Conservation (phyloP, 2,113 vertebrate species). For the Danionella cerebrum region DNA sequence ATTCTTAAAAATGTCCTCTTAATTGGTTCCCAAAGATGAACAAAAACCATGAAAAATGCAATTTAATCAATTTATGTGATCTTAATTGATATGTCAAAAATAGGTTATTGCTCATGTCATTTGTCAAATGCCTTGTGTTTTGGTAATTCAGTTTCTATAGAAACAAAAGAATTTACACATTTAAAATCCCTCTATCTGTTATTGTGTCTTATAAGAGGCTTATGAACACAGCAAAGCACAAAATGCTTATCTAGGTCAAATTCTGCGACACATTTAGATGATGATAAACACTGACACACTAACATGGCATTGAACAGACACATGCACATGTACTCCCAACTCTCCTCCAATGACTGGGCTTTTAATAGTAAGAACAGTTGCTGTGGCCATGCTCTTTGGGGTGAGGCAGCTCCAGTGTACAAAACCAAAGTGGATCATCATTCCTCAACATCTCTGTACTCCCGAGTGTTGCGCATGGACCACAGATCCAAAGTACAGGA, state of each 20-base stretch:
- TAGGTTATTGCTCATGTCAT: not conserved
- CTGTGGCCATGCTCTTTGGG: slow-evolving; percentile 1
- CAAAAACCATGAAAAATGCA: too few species aligned
- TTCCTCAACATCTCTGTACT: not conserved
- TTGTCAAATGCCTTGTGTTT: not conserved
- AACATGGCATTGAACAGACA: not conserved
- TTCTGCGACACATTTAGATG: slow-evolving; percentile 12
- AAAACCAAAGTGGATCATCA: slow-evolving; percentile 15
- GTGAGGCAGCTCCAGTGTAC: slow-evolving; percentile 11
- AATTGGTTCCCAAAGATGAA: too few species aligned
- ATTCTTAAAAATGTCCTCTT: too few species aligned
- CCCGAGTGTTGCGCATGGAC: not conserved
- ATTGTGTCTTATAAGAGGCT: not conserved
- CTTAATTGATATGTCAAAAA: not conserved
- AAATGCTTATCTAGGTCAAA: slow-evolving; percentile 19
- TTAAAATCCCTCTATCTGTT: not conserved
- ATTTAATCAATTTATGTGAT: too few species aligned
- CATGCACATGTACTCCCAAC: slow-evolving; percentile 20
- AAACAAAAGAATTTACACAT: not conserved
- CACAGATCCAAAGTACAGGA: not conserved
- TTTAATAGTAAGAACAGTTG: slow-evolving; percentile 40
- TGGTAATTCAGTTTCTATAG: not conserved
- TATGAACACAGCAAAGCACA: not conserved
- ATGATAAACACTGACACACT: slow-evolving; percentile 8
- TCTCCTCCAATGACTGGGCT: slow-evolving; percentile 22